Percentiles rank a stretch among this genome's conserved stretches.
These are phyloP conservation scores for Theristicus caerulescens DNA, from an alignment of 2,113 vertebrate species.

Conservation along the genomic window DNA sequence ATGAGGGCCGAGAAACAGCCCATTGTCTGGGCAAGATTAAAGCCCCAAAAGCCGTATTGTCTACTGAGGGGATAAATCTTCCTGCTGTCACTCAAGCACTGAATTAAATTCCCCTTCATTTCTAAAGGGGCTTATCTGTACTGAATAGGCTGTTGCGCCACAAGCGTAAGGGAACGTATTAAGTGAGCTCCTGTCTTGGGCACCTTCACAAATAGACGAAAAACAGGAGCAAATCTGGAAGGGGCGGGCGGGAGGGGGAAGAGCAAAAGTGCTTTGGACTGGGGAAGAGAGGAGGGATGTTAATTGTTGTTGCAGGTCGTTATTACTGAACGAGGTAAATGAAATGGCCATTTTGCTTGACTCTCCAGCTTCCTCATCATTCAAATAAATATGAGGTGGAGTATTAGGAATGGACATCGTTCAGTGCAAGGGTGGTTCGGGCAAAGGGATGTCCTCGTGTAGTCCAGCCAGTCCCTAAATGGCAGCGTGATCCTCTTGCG, in stretches of 20 bases:
- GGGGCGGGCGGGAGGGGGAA: slow-evolving; percentile 24
- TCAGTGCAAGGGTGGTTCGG: accelerated
- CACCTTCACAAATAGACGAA: slow-evolving; percentile 86
- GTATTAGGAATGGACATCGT: background rate
- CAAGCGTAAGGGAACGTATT: slow-evolving; percentile 88
- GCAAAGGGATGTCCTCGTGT: accelerated
- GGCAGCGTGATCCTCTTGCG: accelerated
- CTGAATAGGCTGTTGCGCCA: slow-evolving; percentile 96
- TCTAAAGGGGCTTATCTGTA: slow-evolving; percentile 99
- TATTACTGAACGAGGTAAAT: slow-evolving; percentile 48
- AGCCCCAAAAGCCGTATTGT: slow-evolving; percentile 97
- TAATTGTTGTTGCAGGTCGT: slow-evolving; percentile 70
- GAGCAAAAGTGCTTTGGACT: slow-evolving; percentile 60
- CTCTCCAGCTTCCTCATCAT: slow-evolving; percentile 10
- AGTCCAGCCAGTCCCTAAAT: accelerated
- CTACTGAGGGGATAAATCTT: slow-evolving; percentile 96
- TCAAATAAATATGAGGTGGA: accelerated
- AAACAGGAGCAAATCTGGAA: slow-evolving; percentile 60
- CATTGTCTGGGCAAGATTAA: slow-evolving; percentile 99
- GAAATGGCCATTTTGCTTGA: slow-evolving; percentile 39
- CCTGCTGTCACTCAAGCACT: slow-evolving; percentile 98
- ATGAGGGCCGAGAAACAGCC: slow-evolving; percentile 86
- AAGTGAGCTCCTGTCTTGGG: slow-evolving; percentile 84
- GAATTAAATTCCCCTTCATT: slow-evolving; percentile 97
- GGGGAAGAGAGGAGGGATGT: slow-evolving; percentile 74